A percentile compares a stretch with the other conserved stretches of the same genome.
phyloP scores from a whole-genome alignment of 1,140 invertebrate species.

The Macrobrachium nipponense region DNA sequence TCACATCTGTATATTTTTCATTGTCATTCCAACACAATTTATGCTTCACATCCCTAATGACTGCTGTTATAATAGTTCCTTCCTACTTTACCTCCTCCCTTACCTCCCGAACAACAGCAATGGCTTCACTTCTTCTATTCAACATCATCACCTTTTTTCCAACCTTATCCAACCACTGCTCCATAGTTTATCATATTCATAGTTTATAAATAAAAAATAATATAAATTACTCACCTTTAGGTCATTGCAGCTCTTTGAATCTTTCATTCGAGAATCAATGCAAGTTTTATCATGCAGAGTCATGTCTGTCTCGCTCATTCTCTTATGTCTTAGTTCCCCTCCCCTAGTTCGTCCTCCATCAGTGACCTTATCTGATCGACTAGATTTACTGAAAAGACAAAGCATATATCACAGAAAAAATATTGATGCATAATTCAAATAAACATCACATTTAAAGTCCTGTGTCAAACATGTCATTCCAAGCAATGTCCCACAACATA shows the following conservation, averaged over 20 bases:
- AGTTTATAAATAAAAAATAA: slow-evolving; percentile 65
- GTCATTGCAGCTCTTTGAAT: slow-evolving; percentile 63
- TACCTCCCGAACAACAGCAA: too few species aligned
- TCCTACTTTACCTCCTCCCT: too few species aligned
- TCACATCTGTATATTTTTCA: too few species aligned
- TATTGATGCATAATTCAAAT: not conserved
- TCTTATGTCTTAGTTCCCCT: slow-evolving; percentile 46
- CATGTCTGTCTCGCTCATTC: slow-evolving; percentile 62
- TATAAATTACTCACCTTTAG: slow-evolving; percentile 70
- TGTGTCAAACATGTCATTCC: too few species aligned
- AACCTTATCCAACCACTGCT: not conserved
- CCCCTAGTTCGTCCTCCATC: slow-evolving; percentile 41
- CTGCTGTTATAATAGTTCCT: too few species aligned
- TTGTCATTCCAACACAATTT: too few species aligned
- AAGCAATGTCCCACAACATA: too few species aligned
- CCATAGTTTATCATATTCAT: not conserved
- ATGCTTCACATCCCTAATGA: too few species aligned
- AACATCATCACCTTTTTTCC: not conserved
- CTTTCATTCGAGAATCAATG: slow-evolving; percentile 49
- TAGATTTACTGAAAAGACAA: slow-evolving; percentile 30
- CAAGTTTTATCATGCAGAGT: slow-evolving; percentile 50
- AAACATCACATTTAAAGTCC: not conserved
- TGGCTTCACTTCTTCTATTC: not conserved
- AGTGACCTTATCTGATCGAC: slow-evolving; percentile 34
- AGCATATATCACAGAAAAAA: not conserved